Base-by-base conservation (phyloP, 2,888 invertebrate genomes). In the Ophion slaviceki region DNA sequence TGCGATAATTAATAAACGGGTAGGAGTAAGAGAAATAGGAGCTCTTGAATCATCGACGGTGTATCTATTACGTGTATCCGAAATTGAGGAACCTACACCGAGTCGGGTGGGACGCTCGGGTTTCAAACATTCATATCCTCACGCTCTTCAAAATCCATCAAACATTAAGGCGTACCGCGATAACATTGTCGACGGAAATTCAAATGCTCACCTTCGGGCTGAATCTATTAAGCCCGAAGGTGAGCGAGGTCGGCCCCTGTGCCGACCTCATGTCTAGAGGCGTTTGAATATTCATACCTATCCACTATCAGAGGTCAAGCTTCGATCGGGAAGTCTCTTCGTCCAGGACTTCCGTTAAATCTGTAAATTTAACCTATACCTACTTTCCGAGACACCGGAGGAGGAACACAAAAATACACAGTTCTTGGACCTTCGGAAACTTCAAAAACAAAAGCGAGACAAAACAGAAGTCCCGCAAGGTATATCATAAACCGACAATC, bases 221-320 rank as follows among this genome's bases (percentile, higher is more conserved):
- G n/a, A n/a, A n/a, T n/a, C n/a, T n/a, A n/a, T n/a, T n/a, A n/a
- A n/a, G n/a, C n/a, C n/a, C n/a, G n/a, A n/a, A n/a, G n/a, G n/a
- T n/a, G n/a, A n/a, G n/a, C n/a, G n/a, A n/a, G n/a, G n/a, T n/a
- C n/a, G n/a, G n/a, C n/a, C n/a, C n/a, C n/a, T n/a, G n/a, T 11
- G 24, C 32, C 28, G 28, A 11, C 32, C 76, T 53, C 66, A 53
- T 66, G 78, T 72, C 40, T 17, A 28, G 59, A 53, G 17, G 5
- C 32, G 24, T 67, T 82, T 82, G 78, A 78, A 82, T 78, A 78
- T 78, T 72, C 78, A 78, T 82, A 45, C 24, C 17, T 28, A 36
- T 4, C 36, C 47, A 2, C 45, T 61, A 66, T 72, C 72, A 20
- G 61, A 67, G 78, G 59, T 78, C 72, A 78, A 78, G 78, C 67